phyloP scores from a whole-genome alignment of 2,113 vertebrate species.

The Oncorhynchus mykiss region DNA sequence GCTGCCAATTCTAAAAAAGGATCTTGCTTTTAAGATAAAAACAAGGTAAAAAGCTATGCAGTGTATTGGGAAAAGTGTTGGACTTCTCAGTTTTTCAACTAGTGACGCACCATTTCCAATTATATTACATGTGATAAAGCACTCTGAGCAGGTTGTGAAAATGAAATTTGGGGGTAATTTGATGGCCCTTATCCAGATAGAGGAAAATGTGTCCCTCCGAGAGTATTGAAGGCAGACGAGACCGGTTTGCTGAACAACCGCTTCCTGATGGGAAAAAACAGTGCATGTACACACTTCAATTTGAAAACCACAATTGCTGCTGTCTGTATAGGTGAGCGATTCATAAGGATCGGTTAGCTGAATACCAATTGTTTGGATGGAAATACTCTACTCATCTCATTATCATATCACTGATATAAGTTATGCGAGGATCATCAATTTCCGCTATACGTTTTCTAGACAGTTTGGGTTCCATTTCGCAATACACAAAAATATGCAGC shows the following conservation, averaged over 20 bases:
- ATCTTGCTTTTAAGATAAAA: no score
- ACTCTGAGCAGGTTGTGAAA: background rate
- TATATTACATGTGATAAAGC: background rate
- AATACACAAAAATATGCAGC: background rate
- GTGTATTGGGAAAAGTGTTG: background rate
- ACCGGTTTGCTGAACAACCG: slow-evolving; percentile 18
- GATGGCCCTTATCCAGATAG: background rate
- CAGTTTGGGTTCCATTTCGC: background rate
- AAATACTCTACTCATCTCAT: slow-evolving; percentile 21
- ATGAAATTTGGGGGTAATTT: background rate
- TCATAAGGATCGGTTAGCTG: slow-evolving; percentile 10
- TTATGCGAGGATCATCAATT: slow-evolving; percentile 2
- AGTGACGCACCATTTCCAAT: background rate
- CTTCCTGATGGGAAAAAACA: slow-evolving; percentile 30
- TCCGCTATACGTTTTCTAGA: background rate
- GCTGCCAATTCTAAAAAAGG: no score
- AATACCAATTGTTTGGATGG: slow-evolving; percentile 24
- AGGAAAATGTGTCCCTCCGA: background rate
- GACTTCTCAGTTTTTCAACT: background rate
- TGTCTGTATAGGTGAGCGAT: background rate
- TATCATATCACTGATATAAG: slow-evolving; percentile 24
- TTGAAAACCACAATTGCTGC: slow-evolving; percentile 30
- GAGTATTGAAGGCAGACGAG: slow-evolving; percentile 13
- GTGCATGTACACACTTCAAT: slow-evolving; percentile 32
- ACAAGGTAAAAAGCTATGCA: no score